Evolutionary conservation across 2,888 invertebrate genomes (phyloP).

Genomic region (Rhagonycha lutea): DNA sequence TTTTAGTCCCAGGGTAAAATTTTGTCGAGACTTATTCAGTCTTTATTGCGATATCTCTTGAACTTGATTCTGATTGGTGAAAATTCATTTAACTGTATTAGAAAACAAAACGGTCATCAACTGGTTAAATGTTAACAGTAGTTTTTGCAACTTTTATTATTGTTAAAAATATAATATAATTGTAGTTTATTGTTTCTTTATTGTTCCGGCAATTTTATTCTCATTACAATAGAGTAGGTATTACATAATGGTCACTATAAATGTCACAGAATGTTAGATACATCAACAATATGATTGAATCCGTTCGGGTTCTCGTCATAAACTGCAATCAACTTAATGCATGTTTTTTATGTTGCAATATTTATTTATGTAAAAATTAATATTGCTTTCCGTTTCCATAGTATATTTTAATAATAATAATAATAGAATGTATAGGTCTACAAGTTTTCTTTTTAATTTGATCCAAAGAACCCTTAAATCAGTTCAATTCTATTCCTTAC

Average conservation of each 20-base stretch:
- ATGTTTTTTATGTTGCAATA: neutral
- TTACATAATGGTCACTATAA: neutral
- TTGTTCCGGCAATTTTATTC: neutral
- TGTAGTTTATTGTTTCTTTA: neutral
- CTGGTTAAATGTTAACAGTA: no score
- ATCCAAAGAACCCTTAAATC: no score
- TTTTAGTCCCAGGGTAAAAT: neutral
- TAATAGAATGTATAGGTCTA: no score
- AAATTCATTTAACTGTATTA: no score
- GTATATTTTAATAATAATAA: no score
- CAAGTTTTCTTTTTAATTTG: no score
- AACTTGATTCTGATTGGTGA: no score
- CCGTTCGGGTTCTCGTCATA: neutral
- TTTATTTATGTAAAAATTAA: no score
- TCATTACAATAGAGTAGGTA: neutral
- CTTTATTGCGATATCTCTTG: no score
- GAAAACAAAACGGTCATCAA: no score
- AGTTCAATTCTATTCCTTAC: no score
- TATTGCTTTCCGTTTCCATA: no score
- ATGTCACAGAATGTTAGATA: neutral
- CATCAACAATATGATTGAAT: neutral
- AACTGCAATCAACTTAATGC: neutral
- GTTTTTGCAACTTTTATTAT: neutral
- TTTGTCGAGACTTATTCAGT: neutral
- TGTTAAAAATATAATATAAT: neutral